phyloP scores from a whole-genome alignment of 2,888 invertebrate species.

The Melanargia galathea region DNA sequence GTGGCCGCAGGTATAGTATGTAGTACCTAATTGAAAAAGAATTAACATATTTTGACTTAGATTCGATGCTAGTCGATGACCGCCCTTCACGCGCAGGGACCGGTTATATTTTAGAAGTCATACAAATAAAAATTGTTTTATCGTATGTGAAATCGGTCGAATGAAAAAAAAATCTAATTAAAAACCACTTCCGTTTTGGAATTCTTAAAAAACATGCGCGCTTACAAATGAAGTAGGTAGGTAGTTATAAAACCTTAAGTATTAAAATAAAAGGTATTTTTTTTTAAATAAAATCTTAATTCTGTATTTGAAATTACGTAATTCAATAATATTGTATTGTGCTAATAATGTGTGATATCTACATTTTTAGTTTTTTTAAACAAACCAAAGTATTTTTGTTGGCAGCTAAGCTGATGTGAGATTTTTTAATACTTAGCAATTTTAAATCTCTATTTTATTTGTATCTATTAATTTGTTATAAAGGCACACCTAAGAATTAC shows the following conservation, averaged over 20 bases:
- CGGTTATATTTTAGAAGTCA: no score
- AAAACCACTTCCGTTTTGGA: no score
- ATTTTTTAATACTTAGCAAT: constrained; percentile 15
- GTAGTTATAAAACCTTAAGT: not conserved
- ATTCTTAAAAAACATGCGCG: no score
- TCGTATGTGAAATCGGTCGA: not conserved
- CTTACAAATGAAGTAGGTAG: not conserved
- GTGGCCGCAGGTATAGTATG: no score
- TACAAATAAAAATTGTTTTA: not conserved
- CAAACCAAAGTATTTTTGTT: constrained; percentile 39
- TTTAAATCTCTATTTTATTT: constrained; percentile 20
- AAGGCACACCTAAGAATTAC: not conserved
- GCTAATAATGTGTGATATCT: no score
- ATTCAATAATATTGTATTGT: no score
- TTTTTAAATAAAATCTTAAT: not conserved
- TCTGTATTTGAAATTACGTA: not conserved
- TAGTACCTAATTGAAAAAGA: no score
- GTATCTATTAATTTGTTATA: constrained; percentile 6
- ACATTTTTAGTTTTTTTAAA: constrained; percentile 3
- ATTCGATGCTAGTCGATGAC: no score
- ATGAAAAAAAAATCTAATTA: no score
- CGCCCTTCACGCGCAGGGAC: no score
- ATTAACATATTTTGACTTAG: no score
- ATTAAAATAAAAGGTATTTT: not conserved
- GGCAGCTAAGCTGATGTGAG: constrained; percentile 42